Evolutionary conservation across 2,888 invertebrate genomes (phyloP).

Genomic region (Aromia moschata): DNA sequence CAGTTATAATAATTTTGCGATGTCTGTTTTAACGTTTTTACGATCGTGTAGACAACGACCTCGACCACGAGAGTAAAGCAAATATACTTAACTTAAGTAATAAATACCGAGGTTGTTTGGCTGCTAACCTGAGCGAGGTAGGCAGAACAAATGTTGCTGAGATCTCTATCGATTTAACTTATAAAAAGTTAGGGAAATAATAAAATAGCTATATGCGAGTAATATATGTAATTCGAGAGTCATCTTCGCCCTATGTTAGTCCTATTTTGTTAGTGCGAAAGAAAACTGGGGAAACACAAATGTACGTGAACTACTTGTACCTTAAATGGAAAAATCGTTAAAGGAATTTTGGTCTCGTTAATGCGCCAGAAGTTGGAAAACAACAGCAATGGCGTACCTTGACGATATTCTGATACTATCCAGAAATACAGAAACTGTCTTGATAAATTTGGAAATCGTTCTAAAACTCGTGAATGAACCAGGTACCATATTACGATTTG

Average conservation of each 20-base stretch:
- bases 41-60: too few relatives aligned
- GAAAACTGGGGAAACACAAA: conserved; percentile 40
- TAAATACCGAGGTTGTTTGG: background rate
- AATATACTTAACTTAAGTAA: background rate
- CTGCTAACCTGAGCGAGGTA: background rate
- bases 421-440: too few relatives aligned
- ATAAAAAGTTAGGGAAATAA: conserved; percentile 36
- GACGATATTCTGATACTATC: too few relatives aligned
- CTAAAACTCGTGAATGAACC: too few relatives aligned
- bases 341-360: too few relatives aligned
- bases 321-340: conserved; percentile 52
- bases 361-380: too few relatives aligned
- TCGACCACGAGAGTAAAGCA: too few relatives aligned
- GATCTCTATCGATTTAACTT: background rate
- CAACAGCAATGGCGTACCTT: too few relatives aligned
- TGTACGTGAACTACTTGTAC: conserved; percentile 50
- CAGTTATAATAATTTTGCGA: too few relatives aligned
- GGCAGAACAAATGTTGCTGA: background rate
- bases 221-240: conserved; percentile 33
- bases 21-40: too few relatives aligned
- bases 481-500: too few relatives aligned
- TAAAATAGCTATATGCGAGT: conserved; percentile 28
- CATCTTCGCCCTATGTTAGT: conserved; percentile 32
- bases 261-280: conserved; percentile 36
- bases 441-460: too few relatives aligned